These are phyloP conservation scores for Podiceps cristatus DNA, from an alignment of 2,113 vertebrate species.

Conservation along the genomic window DNA sequence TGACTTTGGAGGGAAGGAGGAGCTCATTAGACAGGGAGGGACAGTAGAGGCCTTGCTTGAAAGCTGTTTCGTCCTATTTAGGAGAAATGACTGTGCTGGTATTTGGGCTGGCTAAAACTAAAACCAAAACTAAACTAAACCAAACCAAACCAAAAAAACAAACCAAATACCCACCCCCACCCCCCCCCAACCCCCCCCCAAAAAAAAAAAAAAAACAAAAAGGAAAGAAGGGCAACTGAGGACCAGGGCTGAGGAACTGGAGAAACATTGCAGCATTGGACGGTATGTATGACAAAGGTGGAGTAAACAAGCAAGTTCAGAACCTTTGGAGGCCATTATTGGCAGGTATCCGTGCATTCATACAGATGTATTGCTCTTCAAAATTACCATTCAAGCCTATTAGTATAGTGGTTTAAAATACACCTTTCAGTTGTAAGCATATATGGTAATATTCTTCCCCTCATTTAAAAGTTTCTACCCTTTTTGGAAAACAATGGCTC, in stretches of 20 bases:
- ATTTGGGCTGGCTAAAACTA: background rate
- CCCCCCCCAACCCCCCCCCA: no score
- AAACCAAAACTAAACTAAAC: no score
- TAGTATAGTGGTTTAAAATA: background rate
- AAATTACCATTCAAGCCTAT: background rate
- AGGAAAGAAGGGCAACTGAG: background rate
- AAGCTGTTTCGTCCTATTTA: background rate
- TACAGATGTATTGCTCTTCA: background rate
- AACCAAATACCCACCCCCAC: no score
- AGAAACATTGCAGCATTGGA: background rate
- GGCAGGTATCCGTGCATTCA: background rate
- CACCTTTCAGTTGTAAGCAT: background rate
- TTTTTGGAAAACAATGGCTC: slow-evolving; percentile 5
- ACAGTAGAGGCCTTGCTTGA: background rate
- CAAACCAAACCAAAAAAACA: no score
- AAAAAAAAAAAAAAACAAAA: no score
- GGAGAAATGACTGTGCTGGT: background rate
- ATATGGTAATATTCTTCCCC: background rate
- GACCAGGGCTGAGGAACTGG: background rate
- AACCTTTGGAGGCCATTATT: background rate
- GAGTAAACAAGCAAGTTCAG: background rate
- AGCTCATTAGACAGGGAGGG: background rate
- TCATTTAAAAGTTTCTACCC: background rate
- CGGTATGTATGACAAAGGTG: background rate
- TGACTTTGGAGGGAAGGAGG: background rate